Evolutionary conservation across 2,797 vertebrate species (phyloP), one percentile per base, ranked within the genome.

Genomic region (Alfaro cultratus): DNA sequence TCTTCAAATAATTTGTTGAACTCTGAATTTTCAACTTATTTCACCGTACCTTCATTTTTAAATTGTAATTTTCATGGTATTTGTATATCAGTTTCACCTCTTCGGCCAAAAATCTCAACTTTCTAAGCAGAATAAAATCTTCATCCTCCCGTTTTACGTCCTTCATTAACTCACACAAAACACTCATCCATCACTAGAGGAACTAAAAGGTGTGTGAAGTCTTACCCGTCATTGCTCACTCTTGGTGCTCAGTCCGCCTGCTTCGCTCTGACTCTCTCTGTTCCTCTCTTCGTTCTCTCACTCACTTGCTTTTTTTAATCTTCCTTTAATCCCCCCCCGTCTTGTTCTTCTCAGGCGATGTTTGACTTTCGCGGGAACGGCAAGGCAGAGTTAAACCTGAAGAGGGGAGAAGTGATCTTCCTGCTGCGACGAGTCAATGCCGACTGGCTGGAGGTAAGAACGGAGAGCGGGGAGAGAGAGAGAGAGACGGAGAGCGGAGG

Each of bases 371-470:
- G 95, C 53, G 96, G 96, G 80, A 97, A 94, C 80, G 89, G 91
- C 91, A 96, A 96, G 68, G 92, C 97, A 87, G 98, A 99, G 93
- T 92, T 99, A 89, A 97, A 87, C 82, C 96, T 99, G 93, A 97
- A 96, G 91, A 96, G 93, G 79, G 98, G 98, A 89, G 96, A 98
- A 53, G 93, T 99, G 95, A 96, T 99, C 95, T 98, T 98, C 93
- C 96, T 99, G 72, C 97, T 99, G 89, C 96, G 96, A 85, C 96
- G 94, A 93, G 94, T 99, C 91, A 99, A 99, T 87, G 94, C 95
- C 64, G 97, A 99, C 92, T 99, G 98, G 98, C 93, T 99, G 89
- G 98, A 99, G 97, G 97, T 98, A 91, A 96, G 94, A 83, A 78
- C 62, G 4, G 57, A 5, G 80, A 87, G 83, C 21, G 16, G 47